Evolutionary conservation across 2,888 invertebrate genomes (phyloP).

Genomic region (Drosophila sordidula): DNA sequence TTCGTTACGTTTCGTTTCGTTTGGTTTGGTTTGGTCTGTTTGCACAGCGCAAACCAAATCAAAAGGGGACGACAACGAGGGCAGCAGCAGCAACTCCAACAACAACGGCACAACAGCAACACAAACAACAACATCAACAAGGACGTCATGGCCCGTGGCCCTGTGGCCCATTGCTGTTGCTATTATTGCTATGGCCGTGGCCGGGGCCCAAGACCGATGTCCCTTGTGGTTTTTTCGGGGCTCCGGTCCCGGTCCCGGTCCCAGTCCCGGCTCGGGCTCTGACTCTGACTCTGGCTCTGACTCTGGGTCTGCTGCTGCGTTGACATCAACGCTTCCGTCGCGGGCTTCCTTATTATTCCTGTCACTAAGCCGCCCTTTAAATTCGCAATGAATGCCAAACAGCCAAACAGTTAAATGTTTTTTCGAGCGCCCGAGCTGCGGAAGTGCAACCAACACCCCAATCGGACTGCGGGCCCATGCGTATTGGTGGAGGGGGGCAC

Average conservation of each 20-base stretch:
- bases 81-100: constrained; percentile 25
- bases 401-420: constrained; percentile 77
- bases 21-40: constrained; percentile 56
- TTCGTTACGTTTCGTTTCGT: constrained; percentile 75
- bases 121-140: constrained; percentile 41
- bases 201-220: constrained; percentile 40
- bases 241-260: constrained; percentile 8
- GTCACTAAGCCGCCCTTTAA: constrained; percentile 80
- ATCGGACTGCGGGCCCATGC: constrained; percentile 14
- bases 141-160: constrained; percentile 68
- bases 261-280: constrained; percentile 5
- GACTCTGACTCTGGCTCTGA: constrained; percentile 26
- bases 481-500: constrained; percentile 14
- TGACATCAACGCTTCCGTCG: constrained; percentile 77
- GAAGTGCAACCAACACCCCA: constrained; percentile 63
- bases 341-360: constrained; percentile 78
- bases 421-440: constrained; percentile 40
- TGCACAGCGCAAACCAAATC: constrained; percentile 70
- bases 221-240: constrained; percentile 56
- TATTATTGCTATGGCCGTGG: constrained; percentile 48
- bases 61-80: constrained; percentile 52
- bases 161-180: constrained; percentile 55
- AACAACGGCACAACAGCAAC: constrained; percentile 15
- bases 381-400: constrained; percentile 80
- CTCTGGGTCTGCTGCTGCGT: constrained; percentile 35